Percentiles rank a stretch among this genome's conserved stretches.
These are phyloP conservation scores for Pseudomyrmex dendroicus DNA, from an alignment of 1,140 invertebrate genomes.

Conservation along the genomic window DNA sequence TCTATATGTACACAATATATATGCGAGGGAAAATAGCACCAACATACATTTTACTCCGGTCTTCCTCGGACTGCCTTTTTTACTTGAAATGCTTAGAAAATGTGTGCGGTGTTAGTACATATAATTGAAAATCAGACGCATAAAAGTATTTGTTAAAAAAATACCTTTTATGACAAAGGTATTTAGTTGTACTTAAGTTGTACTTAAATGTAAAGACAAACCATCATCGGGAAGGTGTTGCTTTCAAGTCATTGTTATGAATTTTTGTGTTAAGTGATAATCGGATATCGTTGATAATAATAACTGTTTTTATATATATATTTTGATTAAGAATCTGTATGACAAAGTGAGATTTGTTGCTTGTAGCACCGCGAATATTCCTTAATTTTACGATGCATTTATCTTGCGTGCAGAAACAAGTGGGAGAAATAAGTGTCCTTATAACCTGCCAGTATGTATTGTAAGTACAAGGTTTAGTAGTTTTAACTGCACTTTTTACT, in stretches of 20 bases:
- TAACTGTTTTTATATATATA: neutral
- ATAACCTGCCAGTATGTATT: conserved; percentile 40
- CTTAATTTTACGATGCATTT: conserved; percentile 48
- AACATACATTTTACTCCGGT: conserved; percentile 34
- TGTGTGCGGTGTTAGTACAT: conserved; percentile 29
- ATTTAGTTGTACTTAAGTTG: neutral
- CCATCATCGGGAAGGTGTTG: conserved; percentile 22
- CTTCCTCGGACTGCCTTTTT: conserved; percentile 47
- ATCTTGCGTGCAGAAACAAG: neutral
- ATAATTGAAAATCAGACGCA: conserved; percentile 10
- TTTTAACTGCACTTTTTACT: neutral
- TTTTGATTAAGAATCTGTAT: neutral
- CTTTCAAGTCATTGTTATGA: conserved; percentile 7
- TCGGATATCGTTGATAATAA: neutral
- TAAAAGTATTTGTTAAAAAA: conserved; percentile 28
- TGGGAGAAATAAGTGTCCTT: conserved; percentile 58
- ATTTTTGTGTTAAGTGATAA: neutral
- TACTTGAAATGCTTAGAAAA: conserved; percentile 21
- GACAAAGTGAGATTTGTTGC: conserved; percentile 5
- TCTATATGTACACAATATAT: conserved; percentile 4
- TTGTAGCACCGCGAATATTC: conserved; percentile 2
- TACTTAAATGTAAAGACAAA: conserved; percentile 41
- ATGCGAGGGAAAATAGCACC: conserved; percentile 21
- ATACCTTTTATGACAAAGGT: conserved; percentile 13
- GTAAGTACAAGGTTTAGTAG: conserved; percentile 13